Conservation (phyloP, 2,797 vertebrate genomes). For the Argya squamiceps region DNA sequence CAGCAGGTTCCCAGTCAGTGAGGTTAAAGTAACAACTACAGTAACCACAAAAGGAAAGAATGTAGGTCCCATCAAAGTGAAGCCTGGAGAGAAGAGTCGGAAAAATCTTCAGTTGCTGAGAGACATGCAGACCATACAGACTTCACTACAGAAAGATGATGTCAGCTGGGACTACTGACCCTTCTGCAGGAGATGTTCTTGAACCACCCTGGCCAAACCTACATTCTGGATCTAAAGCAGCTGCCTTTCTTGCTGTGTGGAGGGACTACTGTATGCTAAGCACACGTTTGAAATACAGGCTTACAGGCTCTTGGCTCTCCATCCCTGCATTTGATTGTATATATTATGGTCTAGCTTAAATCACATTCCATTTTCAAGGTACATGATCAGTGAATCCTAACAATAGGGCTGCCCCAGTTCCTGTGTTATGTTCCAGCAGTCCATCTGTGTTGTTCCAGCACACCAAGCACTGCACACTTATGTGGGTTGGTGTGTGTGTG, state of each 20-base stretch:
- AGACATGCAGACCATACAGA: slow-evolving; percentile 93
- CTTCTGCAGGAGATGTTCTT: not conserved
- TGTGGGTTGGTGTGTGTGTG: not conserved
- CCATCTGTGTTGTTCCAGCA: not conserved
- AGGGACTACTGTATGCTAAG: not conserved
- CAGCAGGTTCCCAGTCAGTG: slow-evolving; percentile 21
- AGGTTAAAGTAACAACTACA: slow-evolving; percentile 66
- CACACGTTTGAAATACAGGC: slow-evolving; percentile 6
- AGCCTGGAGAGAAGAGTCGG: slow-evolving; percentile 85
- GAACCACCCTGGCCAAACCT: not conserved
- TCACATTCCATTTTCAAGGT: not conserved
- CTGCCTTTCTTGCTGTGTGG: not conserved
- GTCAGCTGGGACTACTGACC: slow-evolving; percentile 78
- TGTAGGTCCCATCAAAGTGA: slow-evolving; percentile 69
- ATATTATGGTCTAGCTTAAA: not conserved
- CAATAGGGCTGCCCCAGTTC: not conserved
- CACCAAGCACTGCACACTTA: rapidly evolving
- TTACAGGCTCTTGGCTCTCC: not conserved
- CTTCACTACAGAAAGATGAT: slow-evolving; percentile 81
- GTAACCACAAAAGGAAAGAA: slow-evolving; percentile 76
- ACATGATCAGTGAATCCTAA: not conserved
- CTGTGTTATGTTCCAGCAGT: not conserved
- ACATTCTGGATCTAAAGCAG: not conserved
- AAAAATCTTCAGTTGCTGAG: slow-evolving; percentile 87
- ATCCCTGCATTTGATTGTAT: not conserved